Percentiles rank a stretch among this genome's conserved stretches.
phyloP scores from a whole-genome alignment of 2,888 invertebrate species.

The Euphydryas editha region DNA sequence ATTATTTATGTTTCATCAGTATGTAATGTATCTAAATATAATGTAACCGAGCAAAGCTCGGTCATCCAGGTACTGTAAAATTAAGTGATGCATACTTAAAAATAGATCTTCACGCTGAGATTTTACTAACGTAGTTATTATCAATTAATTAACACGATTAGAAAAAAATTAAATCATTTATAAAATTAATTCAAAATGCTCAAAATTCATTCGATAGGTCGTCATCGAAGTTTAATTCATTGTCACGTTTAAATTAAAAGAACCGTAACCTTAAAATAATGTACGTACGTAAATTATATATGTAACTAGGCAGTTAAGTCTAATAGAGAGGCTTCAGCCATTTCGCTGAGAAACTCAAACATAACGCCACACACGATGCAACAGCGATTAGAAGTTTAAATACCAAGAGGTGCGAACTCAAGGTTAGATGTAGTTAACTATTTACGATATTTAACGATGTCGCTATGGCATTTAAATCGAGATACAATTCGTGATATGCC shows the following conservation, averaged over 20 bases:
- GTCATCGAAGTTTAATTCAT: too few relatives aligned
- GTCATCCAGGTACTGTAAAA: too few relatives aligned
- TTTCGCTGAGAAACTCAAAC: conserved; percentile 35
- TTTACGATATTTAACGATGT: conserved; percentile 44
- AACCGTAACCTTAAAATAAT: not conserved
- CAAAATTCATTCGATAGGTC: too few relatives aligned
- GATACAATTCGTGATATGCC: conserved; percentile 69
- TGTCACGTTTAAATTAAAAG: not conserved
- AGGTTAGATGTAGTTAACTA: conserved; percentile 48
- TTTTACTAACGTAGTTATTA: too few relatives aligned
- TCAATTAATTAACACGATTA: too few relatives aligned
- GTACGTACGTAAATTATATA: not conserved
- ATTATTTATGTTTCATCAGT: too few relatives aligned
- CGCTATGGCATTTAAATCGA: conserved; percentile 53
- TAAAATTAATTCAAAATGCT: too few relatives aligned
- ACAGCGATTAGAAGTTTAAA: conserved; percentile 48
- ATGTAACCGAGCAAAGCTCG: too few relatives aligned
- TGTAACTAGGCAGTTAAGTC: conserved; percentile 1
- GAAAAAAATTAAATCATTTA: too few relatives aligned
- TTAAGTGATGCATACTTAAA: too few relatives aligned
- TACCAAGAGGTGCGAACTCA: conserved; percentile 62
- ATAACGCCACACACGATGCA: conserved; percentile 40
- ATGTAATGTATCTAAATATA: too few relatives aligned
- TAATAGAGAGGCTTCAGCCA: conserved; percentile 12
- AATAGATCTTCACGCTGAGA: too few relatives aligned